Base-by-base conservation (phyloP, 2,113 vertebrate species). In the Apeltes quadracus region DNA sequence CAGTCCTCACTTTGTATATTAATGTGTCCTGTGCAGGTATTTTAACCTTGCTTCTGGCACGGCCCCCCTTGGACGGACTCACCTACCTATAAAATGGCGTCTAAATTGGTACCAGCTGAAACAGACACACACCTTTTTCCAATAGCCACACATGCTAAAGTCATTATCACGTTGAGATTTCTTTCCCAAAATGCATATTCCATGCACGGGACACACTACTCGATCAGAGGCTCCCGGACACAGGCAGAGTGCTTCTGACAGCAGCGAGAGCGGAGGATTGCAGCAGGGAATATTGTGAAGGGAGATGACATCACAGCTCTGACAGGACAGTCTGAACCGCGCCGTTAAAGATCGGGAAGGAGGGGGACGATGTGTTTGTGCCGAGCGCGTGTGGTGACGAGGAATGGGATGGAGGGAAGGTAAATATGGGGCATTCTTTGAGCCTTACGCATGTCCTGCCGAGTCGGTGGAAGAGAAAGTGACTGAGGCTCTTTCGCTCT, bases 371-470 rank as follows among this genome's bases (percentile, higher is more conserved):
- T 29, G 23, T 74, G 82, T 81, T 78, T 87, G 84, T 53, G 62
- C 46, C 55, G 69, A 78, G 73, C 9, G 69, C 68, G 77, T 72
- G 75, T 82, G 75, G 79, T 76, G 89, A 84, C 81, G 76, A 70
- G 78, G 66, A 88, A 82, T 72, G 46, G 75, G 63, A 79, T 83
- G 56, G 64, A 75, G 70, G 74, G 61, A 85, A 82, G 82, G 86
- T 87, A 85, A 89, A 92, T 83, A 89, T 22, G 59, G 82, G 83
- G 87, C 91, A 91, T 90, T 91, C 87, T 77, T 84, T 61, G 2
- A 61, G 78, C 63, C 76, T 87, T 55, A 90, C 78, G 72, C 85
- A 87, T 77, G 87, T 89, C 83, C 79, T 90, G 88, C 76, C n/a
- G 66, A 76, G 83, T 84, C 88, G 85, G 88, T 86, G 87, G 75